Conservation (phyloP, 2,113 vertebrate genomes). For the Rhea pennata region DNA sequence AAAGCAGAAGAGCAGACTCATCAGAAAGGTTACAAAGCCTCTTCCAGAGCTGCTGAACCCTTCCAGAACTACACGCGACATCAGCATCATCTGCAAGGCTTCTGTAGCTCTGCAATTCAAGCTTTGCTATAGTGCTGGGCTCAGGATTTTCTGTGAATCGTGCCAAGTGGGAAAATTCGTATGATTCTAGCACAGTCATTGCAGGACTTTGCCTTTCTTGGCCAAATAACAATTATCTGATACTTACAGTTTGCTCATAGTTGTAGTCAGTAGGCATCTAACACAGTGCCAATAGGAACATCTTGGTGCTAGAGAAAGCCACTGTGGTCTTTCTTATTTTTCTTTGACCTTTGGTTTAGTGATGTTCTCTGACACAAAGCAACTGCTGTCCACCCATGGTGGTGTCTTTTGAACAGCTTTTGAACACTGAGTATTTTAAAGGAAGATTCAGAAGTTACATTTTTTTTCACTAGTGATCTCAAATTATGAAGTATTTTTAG, state of each 20-base stretch:
- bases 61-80: background rate
- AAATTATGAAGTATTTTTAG: background rate
- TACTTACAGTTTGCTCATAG: background rate
- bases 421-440: background rate
- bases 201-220: background rate
- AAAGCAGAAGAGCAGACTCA: accelerated
- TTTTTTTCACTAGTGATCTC: background rate
- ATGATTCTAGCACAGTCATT: background rate
- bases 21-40: background rate
- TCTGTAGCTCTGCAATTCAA: background rate
- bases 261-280: background rate
- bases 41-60: background rate
- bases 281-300: background rate
- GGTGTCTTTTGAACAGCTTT: background rate
- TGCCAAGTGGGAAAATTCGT: background rate
- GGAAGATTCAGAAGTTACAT: background rate
- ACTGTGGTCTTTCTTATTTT: background rate
- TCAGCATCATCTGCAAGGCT: background rate
- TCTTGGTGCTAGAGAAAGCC: background rate
- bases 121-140: background rate
- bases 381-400: background rate
- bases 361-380: background rate
- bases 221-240: background rate
- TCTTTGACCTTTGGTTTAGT: background rate
- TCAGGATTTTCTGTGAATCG: conserved; percentile 1